Evolutionary conservation across 1,140 invertebrate species (phyloP).

Genomic region (Paramacrobiotus metropolitanus): DNA sequence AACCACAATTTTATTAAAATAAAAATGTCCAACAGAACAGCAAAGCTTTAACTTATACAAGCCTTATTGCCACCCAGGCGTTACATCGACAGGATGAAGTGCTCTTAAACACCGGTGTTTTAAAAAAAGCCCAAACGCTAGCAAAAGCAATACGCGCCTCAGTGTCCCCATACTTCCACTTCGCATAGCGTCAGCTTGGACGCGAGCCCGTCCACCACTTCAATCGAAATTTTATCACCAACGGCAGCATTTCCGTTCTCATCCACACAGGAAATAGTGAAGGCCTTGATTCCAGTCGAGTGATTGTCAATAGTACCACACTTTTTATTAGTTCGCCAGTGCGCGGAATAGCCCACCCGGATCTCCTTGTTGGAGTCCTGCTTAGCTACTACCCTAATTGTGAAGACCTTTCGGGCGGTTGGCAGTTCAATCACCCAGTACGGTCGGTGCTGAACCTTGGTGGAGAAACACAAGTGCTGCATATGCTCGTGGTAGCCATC

Average conservation of each 20-base stretch:
- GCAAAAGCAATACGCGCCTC: too few relatives aligned
- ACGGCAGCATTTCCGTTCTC: not conserved
- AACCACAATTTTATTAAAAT: too few relatives aligned
- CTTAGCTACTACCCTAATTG: not conserved
- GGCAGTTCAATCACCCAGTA: not conserved
- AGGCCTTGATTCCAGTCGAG: not conserved
- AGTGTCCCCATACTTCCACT: not conserved
- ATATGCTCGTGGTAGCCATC: not conserved
- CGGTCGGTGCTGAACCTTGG: not conserved
- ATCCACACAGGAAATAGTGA: not conserved
- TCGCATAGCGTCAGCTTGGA: not conserved
- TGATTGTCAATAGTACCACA: not conserved
- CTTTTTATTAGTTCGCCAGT: not conserved
- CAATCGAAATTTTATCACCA: not conserved
- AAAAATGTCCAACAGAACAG: too few relatives aligned
- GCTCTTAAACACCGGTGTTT: too few relatives aligned
- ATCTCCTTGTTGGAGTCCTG: not conserved
- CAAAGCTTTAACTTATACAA: too few relatives aligned
- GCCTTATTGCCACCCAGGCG: too few relatives aligned
- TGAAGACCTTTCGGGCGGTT: not conserved
- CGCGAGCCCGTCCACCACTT: not conserved
- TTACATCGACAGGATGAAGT: too few relatives aligned
- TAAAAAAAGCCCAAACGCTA: too few relatives aligned
- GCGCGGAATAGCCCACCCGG: not conserved
- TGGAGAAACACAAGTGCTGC: not conserved